Percentiles rank a stretch among this genome's conserved stretches.
Evolutionary conservation across 2,888 invertebrate genomes (phyloP).

Genomic region (Calameuta pallipes): DNA sequence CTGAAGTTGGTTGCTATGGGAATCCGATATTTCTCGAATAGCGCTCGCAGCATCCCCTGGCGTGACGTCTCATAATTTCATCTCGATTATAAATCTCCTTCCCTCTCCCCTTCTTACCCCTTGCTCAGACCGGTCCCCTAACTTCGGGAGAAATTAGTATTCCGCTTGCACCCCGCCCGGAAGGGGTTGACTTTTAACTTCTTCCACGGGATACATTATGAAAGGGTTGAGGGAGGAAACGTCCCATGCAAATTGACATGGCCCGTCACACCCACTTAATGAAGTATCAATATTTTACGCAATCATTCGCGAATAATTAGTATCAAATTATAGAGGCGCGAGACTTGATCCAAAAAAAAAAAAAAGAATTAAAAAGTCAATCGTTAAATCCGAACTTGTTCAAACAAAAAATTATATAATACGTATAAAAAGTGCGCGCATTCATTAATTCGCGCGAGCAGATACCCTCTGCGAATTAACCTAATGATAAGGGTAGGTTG

Average conservation of each 20-base stretch:
- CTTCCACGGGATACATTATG: not conserved
- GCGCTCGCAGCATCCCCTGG: not conserved
- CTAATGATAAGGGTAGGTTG: not conserved
- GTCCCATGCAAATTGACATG: not conserved
- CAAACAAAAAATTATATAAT: no score
- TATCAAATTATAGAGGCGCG: not conserved
- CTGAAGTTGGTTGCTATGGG: not conserved
- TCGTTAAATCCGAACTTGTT: no score
- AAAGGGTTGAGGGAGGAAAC: not conserved
- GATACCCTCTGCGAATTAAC: not conserved
- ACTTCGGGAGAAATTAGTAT: not conserved
- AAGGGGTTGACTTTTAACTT: not conserved
- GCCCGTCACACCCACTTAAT: not conserved
- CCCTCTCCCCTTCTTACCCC: not conserved
- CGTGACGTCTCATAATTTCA: not conserved
- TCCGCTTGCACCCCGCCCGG: not conserved
- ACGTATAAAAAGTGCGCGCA: no score
- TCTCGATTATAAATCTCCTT: not conserved
- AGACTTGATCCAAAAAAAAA: not conserved
- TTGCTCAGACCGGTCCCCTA: no score
- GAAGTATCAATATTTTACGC: not conserved
- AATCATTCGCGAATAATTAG: not conserved
- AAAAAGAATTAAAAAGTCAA: not conserved
- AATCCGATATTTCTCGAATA: not conserved
- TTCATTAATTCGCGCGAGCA: not conserved